Base-by-base conservation (phyloP, 2,113 vertebrate genomes). In the Xenopus borealis region DNA sequence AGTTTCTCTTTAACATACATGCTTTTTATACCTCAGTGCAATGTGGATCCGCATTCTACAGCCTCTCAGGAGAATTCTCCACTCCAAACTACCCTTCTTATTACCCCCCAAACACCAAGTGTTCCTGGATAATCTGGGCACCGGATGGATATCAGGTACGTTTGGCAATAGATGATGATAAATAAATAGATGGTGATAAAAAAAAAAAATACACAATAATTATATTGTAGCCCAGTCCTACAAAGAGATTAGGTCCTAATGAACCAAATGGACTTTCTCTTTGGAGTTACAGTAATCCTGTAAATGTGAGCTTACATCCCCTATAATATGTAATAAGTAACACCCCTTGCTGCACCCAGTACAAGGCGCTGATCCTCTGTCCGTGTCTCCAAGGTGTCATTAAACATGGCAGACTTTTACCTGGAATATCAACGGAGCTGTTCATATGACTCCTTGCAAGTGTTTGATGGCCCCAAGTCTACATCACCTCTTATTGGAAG, bases 71-170 rank as follows among this genome's bases (percentile, higher is more conserved):
- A 76, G 20, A 78, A 17, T 75, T 89, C 62, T 79, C 80, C 12
- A 82, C 86, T 68, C 87, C 86, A 77, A 82, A 85, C 62, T 88
- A 86, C 23, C 85, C 86, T 47, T 69, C 57, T 18, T 82, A 68
- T 64, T 78, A 78, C 64, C 85, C 84, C 6, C 19, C 80, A 72
- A 85, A 78, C 9, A 61, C 0, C 78, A 78, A 71, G 4, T 89
- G 87, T 40, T 72, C 85, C 71, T 89, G 87, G 86, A 57, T 88
- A 53, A 83, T 89, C 70, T 33, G 17, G 53, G 85, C 84, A 72
- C 84, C 86, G 30, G 11, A 52, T 50, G 86, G 83, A 69, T 70
- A 79, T 23, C 83, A 79, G 84, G 86, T 88, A 75, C 85, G 10
- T 16, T 47, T 47, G 9, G 5, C 5, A 47, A 11, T 5, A 12